A percentile compares a stretch with the other conserved stretches of the same genome.
Conservation (phyloP, 2,113 vertebrate species). For the Pardalotus punctatus region DNA sequence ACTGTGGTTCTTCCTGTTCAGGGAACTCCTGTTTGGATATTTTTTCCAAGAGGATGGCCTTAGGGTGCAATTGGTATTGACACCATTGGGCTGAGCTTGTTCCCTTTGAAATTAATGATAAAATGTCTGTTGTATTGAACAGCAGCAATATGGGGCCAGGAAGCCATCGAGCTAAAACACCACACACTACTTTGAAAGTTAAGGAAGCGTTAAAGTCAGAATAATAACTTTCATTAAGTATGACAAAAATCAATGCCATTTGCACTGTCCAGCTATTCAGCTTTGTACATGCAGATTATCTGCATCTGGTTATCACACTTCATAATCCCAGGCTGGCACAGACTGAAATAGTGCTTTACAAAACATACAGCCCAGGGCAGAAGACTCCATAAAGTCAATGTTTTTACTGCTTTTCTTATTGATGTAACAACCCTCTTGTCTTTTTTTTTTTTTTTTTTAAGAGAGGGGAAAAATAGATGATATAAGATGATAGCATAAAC, state of each 20-base stretch:
- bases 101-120: neutral
- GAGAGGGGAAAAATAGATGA: neutral
- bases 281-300: conserved; percentile 18
- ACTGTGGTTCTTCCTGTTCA: neutral
- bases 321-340: conserved; percentile 27
- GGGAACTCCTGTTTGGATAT: neutral
- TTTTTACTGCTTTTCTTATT: conserved; percentile 43
- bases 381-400: conserved; percentile 40
- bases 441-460: neutral
- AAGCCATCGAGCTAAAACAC: neutral
- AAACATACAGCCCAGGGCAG: conserved; percentile 50
- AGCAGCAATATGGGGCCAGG: neutral
- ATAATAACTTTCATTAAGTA: conserved; percentile 18
- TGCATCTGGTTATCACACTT: conserved; percentile 40
- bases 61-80: neutral
- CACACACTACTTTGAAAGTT: neutral
- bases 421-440: neutral
- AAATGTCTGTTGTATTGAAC: neutral
- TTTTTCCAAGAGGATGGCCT: neutral
- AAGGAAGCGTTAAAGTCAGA: neutral
- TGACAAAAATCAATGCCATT: conserved; percentile 33
- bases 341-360: conserved; percentile 33
- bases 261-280: neutral
- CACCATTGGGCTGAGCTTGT: neutral
- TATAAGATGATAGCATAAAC: neutral